These are phyloP conservation scores for Charanyca ferruginea DNA, from an alignment of 2,888 invertebrate genomes.

Conservation along the genomic window DNA sequence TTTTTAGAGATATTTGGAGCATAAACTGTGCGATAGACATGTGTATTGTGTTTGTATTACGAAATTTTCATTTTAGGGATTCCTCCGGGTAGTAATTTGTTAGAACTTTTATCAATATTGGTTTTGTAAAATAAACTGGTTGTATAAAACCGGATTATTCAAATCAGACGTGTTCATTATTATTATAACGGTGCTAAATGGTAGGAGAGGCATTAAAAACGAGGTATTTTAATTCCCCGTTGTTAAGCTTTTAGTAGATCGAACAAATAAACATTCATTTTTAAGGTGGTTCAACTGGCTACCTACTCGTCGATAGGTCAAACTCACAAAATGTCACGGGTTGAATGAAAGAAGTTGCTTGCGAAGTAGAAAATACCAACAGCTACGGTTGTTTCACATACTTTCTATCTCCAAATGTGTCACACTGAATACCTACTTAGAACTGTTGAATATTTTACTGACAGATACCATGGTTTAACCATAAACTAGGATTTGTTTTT, in stretches of 20 bases:
- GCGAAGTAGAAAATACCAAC: slow-evolving; percentile 31
- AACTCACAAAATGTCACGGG: slow-evolving; percentile 42
- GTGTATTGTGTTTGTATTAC: slow-evolving; percentile 34
- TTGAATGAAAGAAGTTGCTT: slow-evolving; percentile 47
- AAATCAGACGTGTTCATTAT: slow-evolving; percentile 33
- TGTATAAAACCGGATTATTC: slow-evolving; percentile 37
- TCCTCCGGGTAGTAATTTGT: slow-evolving; percentile 2
- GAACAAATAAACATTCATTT: slow-evolving; percentile 46
- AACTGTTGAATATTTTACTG: slow-evolving; percentile 34
- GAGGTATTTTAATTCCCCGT: slow-evolving; percentile 33
- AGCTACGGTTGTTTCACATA: slow-evolving; percentile 44
- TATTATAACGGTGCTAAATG: slow-evolving; percentile 39
- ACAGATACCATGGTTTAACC: slow-evolving; percentile 18
- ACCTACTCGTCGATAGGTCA: slow-evolving; percentile 51
- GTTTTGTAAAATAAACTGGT: slow-evolving; percentile 39
- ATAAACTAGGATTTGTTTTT: slow-evolving; percentile 20
- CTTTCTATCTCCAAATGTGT: slow-evolving; percentile 40
- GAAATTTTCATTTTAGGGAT: slow-evolving; percentile 18
- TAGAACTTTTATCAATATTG: not conserved
- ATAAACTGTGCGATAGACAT: slow-evolving; percentile 42
- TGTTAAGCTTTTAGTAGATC: slow-evolving; percentile 25
- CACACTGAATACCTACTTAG: slow-evolving; percentile 24
- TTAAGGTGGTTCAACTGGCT: slow-evolving; percentile 43
- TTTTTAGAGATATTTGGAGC: slow-evolving; percentile 65
- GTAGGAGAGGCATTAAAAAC: slow-evolving; percentile 13